Evolutionary conservation across 2,888 invertebrate species (phyloP), one percentile per base, ranked within the genome.

Genomic region (Drosophila quinaria): DNA sequence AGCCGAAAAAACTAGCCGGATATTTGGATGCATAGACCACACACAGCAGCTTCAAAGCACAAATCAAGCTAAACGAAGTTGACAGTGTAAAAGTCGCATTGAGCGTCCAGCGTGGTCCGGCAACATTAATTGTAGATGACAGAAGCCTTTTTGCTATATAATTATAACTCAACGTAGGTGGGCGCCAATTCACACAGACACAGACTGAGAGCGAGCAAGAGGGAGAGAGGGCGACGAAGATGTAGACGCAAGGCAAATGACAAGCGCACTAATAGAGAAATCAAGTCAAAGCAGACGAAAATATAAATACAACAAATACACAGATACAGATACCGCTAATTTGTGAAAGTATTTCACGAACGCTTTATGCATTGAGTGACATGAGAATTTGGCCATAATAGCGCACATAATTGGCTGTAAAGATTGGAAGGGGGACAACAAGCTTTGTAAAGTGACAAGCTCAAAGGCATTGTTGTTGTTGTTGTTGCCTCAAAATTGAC

Each of bases 341-440:
- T 89, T 87, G 89, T 89, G 76, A 81, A 81, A 80, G 86, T 89
- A 81, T 86, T 81, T 86, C 79, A 79, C 72, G 65, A 77, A 74
- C 74, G 83, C 70, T 79, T 80, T 70, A 79, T 86, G 81, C 85
- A 81, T 66, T 87, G 86, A 86, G 75, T 89, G 86, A 87, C 86
- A 87, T 86, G 86, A 74, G 89, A 87, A 85, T 87, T 85, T 84
- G 78, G 82, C 85, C 86, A 85, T 89, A 87, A 89, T 86, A 84
- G 87, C 78, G 70, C 78, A 68, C 86, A 89, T 86, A 86, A 86
- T 86, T 86, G 85, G 87, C 81, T 74, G 70, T 80, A 75, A 87
- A 70, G 33, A 8, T 5, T 15, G 58, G 61, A 61, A 31, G 33
- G 49, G 44, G 54, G 25, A n/a, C 37, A 44, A 58, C 62, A 66